These are phyloP conservation scores for Globodera ellingtonae DNA, from an alignment of 1,140 invertebrate genomes.

Conservation along the genomic window DNA sequence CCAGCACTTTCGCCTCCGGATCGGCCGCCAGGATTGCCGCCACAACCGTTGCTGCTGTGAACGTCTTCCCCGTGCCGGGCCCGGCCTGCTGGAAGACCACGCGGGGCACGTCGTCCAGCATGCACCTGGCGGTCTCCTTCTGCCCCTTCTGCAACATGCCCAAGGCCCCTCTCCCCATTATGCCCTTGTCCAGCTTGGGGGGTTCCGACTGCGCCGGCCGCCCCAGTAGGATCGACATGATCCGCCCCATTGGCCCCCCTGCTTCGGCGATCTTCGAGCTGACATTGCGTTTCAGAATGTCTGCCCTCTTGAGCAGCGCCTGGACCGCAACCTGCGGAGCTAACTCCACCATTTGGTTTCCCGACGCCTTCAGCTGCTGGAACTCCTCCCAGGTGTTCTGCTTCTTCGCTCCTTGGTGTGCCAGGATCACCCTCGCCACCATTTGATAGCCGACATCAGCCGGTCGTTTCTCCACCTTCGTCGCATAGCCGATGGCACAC, in stretches of 20 bases:
- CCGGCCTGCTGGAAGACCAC: slow-evolving; percentile 1
- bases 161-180: background rate
- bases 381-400: background rate
- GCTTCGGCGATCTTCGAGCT: background rate
- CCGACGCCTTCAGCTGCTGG: background rate
- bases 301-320: background rate
- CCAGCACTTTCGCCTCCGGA: background rate
- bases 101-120: background rate
- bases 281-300: background rate
- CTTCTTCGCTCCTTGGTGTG: background rate
- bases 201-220: background rate
- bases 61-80: background rate
- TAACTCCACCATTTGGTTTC: background rate
- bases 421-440: background rate
- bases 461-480: background rate
- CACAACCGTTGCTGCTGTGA: background rate
- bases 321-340: background rate
- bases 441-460: background rate
- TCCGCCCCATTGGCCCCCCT: background rate
- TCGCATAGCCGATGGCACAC: background rate
- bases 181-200: background rate
- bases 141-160: background rate
- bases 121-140: background rate
- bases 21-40: background rate
- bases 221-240: slow-evolving; percentile 5